Conservation (phyloP, 2,888 invertebrate species). For the Vesta saturnalis region DNA sequence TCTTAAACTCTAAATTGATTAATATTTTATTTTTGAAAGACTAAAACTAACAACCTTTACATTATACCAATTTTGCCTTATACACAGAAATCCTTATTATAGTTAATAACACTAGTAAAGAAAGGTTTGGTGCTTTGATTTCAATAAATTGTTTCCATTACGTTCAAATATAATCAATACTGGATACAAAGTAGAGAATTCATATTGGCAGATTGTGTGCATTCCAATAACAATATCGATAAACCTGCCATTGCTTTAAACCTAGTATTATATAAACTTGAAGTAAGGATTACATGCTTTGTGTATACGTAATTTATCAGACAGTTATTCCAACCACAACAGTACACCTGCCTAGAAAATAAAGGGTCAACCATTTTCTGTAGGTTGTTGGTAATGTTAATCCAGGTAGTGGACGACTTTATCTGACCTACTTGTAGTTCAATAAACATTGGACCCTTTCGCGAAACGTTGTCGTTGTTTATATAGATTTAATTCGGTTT, state of each 20-base stretch:
- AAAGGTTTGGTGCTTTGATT: too few relatives aligned
- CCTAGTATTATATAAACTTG: slow-evolving; percentile 12
- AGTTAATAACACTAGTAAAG: too few relatives aligned
- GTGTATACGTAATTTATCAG: slow-evolving; percentile 27
- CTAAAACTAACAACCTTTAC: too few relatives aligned
- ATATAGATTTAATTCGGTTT: slow-evolving; percentile 24
- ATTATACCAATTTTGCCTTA: too few relatives aligned
- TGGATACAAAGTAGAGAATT: background rate
- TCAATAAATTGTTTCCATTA: too few relatives aligned
- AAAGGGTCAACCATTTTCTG: slow-evolving; percentile 35
- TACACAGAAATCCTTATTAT: too few relatives aligned
- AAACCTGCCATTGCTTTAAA: slow-evolving; percentile 7
- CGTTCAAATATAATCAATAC: background rate
- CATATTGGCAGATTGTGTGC: background rate
- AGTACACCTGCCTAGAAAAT: slow-evolving; percentile 34
- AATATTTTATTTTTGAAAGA: too few relatives aligned
- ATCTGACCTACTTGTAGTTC: slow-evolving; percentile 27
- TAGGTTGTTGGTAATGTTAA: slow-evolving; percentile 37
- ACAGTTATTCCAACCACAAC: slow-evolving; percentile 27
- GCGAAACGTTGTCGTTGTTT: slow-evolving; percentile 24
- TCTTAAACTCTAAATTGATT: too few relatives aligned
- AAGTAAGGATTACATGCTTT: slow-evolving; percentile 22
- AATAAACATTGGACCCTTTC: slow-evolving; percentile 23
- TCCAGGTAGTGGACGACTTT: slow-evolving; percentile 35
- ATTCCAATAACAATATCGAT: background rate